Conservation (phyloP, 2,113 vertebrate species). For the Microcebus tavaratra region DNA sequence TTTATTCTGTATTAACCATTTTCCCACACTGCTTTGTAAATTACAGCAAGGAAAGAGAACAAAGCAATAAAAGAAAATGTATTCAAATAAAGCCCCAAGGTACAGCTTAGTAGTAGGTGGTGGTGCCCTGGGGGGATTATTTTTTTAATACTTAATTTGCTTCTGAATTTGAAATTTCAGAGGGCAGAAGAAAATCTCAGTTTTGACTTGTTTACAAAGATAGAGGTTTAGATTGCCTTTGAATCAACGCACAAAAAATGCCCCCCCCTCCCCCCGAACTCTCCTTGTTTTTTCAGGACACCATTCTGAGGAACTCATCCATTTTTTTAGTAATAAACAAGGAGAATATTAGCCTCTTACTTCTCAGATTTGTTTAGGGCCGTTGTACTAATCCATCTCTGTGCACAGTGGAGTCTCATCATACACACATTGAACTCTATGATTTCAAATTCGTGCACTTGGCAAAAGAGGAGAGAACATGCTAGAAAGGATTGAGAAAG, state of each 20-base stretch:
- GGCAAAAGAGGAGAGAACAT: neutral
- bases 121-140: neutral
- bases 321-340: neutral
- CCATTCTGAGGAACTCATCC: neutral
- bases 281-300: neutral
- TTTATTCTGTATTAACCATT: slow-evolving; percentile 71
- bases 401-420: neutral
- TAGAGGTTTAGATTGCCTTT: slow-evolving; percentile 1
- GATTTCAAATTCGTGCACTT: neutral
- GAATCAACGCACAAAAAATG: neutral
- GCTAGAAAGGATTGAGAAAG: neutral
- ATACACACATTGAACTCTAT: neutral
- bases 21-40: slow-evolving; percentile 75
- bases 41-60: slow-evolving; percentile 55
- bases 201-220: slow-evolving; percentile 26
- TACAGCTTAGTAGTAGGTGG: neutral
- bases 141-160: slow-evolving; percentile 60
- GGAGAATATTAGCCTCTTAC: neutral
- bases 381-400: neutral
- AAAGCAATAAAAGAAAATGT: slow-evolving; percentile 71
- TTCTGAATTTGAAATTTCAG: slow-evolving; percentile 62
- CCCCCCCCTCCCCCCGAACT: neutral
- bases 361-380: neutral
- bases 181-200: slow-evolving; percentile 41
- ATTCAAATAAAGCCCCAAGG: slow-evolving; percentile 51